Evolutionary conservation across 2,113 vertebrate genomes (phyloP).

Genomic region (Centropus unirufus): DNA sequence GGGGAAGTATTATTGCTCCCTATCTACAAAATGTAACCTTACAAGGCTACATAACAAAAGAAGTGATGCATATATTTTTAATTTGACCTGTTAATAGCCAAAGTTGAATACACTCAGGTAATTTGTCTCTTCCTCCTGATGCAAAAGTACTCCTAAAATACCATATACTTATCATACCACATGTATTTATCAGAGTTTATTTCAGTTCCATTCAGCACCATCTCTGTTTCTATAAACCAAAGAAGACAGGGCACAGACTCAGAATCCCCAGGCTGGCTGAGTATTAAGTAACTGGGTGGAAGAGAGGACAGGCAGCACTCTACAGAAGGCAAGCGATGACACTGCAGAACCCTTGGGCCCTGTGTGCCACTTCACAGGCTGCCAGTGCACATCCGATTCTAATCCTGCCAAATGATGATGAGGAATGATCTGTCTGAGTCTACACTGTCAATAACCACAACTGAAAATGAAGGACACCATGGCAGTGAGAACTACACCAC

Average conservation of each 20-base stretch:
- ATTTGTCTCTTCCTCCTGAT: background rate
- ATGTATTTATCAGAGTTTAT: background rate
- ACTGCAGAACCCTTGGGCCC: background rate
- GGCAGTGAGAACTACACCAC: background rate
- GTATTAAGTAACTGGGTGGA: rapidly evolving
- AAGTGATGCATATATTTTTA: background rate
- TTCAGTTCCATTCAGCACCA: background rate
- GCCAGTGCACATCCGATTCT: too few species aligned
- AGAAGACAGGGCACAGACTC: background rate
- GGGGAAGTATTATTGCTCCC: background rate
- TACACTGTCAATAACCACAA: background rate
- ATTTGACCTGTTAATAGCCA: rapidly evolving
- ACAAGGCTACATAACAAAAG: background rate
- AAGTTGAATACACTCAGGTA: background rate
- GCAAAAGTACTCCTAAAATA: background rate
- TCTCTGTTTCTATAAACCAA: background rate
- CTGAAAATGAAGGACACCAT: background rate
- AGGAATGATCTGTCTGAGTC: background rate
- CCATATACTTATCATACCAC: background rate
- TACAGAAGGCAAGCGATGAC: rapidly evolving
- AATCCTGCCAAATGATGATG: background rate
- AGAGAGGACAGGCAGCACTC: background rate
- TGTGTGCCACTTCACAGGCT: rapidly evolving
- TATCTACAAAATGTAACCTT: background rate
- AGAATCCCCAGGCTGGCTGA: background rate